Base-by-base conservation (phyloP, 2,797 vertebrate genomes). In the Astyanax mexicanus region DNA sequence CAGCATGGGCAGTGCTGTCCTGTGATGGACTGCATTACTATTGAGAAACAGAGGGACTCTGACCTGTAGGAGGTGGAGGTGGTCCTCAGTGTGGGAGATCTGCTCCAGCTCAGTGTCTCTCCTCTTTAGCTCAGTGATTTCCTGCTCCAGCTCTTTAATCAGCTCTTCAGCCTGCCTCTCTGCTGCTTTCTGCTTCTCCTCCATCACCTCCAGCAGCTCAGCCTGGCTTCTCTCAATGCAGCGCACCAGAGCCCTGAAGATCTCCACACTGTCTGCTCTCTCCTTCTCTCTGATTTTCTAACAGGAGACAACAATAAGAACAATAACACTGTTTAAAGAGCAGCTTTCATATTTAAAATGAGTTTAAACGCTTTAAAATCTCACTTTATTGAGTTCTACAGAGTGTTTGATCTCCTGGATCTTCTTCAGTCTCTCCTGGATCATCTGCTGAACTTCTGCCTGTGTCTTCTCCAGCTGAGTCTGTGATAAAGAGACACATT, bases 371-470 rank as follows among this genome's bases (percentile, higher is more conserved):
- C n/a, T 32, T 32, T 2, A 2, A 32, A 5, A 6, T 40, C 60
- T 23, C 44, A 72, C 55, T 60, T 72, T 72, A 61, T 32, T 52
- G 49, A 66, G 35, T 6, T 77, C 58, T 32, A 72, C 42, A 13
- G 51, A 57, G 4, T 17, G 40, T 32, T 29, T 57, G 2, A 60
- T 44, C 15, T 73, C 58, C 21, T 64, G 19, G 40, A 73, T 64
- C 45, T 62, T 73, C 21, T 62, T 51, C 15, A 52, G 35, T 51
- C 44, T 32, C 2, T 19, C 23, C 1, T n/a, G 32, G 35, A 52
- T 62, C 45, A 27, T 40, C 32, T 40, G 60, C 32, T 52, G 71
- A 51, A 64, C 13, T 17, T 42, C 47, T 8, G 60, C 8, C 17
- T 64, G 44, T 40, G 32, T 64, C 45, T 64, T 11, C 10, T 9